Conservation (phyloP, 2,888 invertebrate genomes). For the Leistus spinibarbis region DNA sequence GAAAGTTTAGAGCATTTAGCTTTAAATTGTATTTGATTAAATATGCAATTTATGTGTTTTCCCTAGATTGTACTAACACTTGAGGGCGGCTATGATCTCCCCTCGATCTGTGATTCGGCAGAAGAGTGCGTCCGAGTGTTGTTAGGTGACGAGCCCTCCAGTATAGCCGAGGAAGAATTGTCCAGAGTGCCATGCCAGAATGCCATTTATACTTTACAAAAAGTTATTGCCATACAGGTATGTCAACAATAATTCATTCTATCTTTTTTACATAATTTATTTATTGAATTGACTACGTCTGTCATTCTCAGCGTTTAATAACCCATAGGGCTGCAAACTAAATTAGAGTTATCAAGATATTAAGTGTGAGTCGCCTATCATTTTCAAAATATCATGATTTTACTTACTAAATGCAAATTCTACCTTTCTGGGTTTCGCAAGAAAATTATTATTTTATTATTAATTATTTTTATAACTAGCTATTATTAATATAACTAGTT, state of each 20-base stretch:
- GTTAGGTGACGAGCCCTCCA: slow-evolving; percentile 79
- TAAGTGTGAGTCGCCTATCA: too few relatives aligned
- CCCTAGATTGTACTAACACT: slow-evolving; percentile 73
- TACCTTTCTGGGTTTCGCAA: too few relatives aligned
- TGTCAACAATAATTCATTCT: slow-evolving; percentile 45
- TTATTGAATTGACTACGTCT: background rate
- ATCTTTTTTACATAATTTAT: slow-evolving; percentile 8
- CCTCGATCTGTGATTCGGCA: slow-evolving; percentile 95
- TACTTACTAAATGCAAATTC: too few relatives aligned
- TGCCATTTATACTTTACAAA: slow-evolving; percentile 83
- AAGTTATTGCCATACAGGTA: slow-evolving; percentile 84
- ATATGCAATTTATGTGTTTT: background rate
- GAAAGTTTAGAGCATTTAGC: too few relatives aligned
- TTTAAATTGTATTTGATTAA: too few relatives aligned
- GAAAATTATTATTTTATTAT: too few relatives aligned
- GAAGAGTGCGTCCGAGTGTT: slow-evolving; percentile 95
- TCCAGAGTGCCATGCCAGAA: slow-evolving; percentile 79
- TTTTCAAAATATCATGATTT: too few relatives aligned
- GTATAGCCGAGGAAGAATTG: slow-evolving; percentile 74
- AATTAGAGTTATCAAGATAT: too few relatives aligned
- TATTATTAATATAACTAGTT: too few relatives aligned
- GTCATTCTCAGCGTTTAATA: too few relatives aligned
- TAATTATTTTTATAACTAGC: too few relatives aligned
- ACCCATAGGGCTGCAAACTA: too few relatives aligned
- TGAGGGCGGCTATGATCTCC: slow-evolving; percentile 97